Evolutionary conservation across 1,140 invertebrate genomes (phyloP).

Genomic region (Matsumurasca onukii): DNA sequence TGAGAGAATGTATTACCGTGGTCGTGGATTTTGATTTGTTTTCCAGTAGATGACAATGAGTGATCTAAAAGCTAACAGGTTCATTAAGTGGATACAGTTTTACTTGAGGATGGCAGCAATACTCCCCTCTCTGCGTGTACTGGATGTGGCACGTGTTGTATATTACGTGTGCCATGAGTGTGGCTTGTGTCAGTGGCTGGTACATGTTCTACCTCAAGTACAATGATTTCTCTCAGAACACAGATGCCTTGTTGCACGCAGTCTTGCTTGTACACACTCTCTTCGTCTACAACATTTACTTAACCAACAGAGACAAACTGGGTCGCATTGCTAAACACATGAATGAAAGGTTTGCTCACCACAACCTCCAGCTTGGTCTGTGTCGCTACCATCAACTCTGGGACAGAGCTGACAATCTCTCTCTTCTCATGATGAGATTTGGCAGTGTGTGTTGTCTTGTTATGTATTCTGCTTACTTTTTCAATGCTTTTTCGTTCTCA

Average conservation of each 20-base stretch:
- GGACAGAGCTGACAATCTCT: conserved; percentile 3
- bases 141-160: background rate
- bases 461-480: background rate
- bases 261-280: background rate
- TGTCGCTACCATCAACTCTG: background rate
- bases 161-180: background rate
- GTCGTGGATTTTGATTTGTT: too few species aligned
- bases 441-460: background rate
- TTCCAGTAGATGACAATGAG: too few species aligned
- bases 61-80: too few species aligned
- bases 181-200: background rate
- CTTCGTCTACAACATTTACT: conserved; percentile 7
- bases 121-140: background rate
- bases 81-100: background rate
- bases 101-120: background rate
- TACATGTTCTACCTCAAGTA: conserved; percentile 16
- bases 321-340: background rate
- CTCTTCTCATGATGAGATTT: background rate
- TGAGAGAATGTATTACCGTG: too few species aligned
- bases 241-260: background rate
- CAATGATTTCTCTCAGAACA: conserved; percentile 9
- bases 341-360: background rate
- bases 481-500: background rate
- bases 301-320: background rate
- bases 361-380: background rate